Percentiles rank a stretch among this genome's conserved stretches.
These are phyloP conservation scores for Ligdia adustata DNA, from an alignment of 2,888 invertebrate genomes.

Conservation along the genomic window DNA sequence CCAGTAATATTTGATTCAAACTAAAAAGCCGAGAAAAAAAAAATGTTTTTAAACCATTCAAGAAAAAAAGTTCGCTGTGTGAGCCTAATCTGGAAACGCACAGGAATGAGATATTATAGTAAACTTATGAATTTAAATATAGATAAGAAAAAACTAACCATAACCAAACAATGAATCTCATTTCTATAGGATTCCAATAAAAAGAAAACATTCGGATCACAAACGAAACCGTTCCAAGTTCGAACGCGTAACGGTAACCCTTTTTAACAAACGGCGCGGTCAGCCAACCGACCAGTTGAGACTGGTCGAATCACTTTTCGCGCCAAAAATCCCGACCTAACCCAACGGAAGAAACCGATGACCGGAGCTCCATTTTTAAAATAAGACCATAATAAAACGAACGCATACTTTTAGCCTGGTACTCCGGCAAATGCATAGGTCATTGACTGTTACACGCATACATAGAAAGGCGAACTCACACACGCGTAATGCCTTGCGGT, in stretches of 20 bases:
- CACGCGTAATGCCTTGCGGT: slow-evolving; percentile 40
- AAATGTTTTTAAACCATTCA: too few relatives aligned
- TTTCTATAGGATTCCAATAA: slow-evolving; percentile 1
- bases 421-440: slow-evolving; percentile 81
- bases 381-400: slow-evolving; percentile 83
- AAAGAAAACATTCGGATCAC: neutral
- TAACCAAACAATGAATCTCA: too few relatives aligned
- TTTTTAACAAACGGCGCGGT: slow-evolving; percentile 42
- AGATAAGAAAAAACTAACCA: too few relatives aligned
- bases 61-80: too few relatives aligned
- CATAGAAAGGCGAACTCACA: slow-evolving; percentile 50
- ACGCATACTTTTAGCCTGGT: slow-evolving; percentile 84
- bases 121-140: too few relatives aligned
- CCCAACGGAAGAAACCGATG: slow-evolving; percentile 74
- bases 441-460: slow-evolving; percentile 72
- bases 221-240: slow-evolving; percentile 37
- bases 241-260: slow-evolving; percentile 51
- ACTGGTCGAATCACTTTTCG: slow-evolving; percentile 36
- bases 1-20: too few relatives aligned
- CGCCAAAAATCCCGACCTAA: slow-evolving; percentile 68
- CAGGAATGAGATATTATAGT: too few relatives aligned
- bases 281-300: slow-evolving; percentile 51
- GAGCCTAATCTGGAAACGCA: too few relatives aligned
- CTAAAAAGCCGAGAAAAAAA: too few relatives aligned
- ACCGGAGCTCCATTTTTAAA: slow-evolving; percentile 78